Base-by-base conservation (phyloP, 1,140 invertebrate genomes). In the Acromyrmex charruanus region DNA sequence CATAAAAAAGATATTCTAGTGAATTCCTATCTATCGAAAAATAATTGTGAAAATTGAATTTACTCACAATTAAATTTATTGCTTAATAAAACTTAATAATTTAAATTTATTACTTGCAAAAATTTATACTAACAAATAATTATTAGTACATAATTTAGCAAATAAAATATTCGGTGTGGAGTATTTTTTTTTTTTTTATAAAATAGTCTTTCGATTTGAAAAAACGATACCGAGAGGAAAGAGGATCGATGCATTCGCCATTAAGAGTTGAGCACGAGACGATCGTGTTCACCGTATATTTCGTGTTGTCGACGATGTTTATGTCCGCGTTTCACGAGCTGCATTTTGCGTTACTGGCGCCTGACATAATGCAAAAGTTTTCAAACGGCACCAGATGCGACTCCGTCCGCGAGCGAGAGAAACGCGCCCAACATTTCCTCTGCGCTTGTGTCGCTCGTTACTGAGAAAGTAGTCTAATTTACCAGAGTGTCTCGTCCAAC, bases 291-390 rank as follows among this genome's bases (percentile, higher is more conserved):
- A 14, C 14, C 28, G 31, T 16, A 16, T 55, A 82, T 72, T 61
- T 69, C 31, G 49, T 10, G 16, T 58, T 31, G 55, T 72, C 80
- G 18, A 25, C 68, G 25, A 74, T 72, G 35, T 82, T 82, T 82
- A 82, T 61, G 53, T 25, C 44, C 51, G 16, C 49, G 35, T 81
- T 53, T 81, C 49, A 31, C 16, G 39, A 18, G 16, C 28, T 31
- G 61, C 77, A 82, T 82, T 82, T 82, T 74, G 68, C 25, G 55
- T 84, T 58, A 84, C 80, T 75, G 39, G 55, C 58, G 53, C 55
- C 71, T 84, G 80, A 75, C 65, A 71, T 81, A 81, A 81, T 81
- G 51, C 80, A 75, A 84, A 84, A 84, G 80, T 84, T 84, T 74
- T 31, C 69, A 58, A 84, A 84, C 31, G 6, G 14, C 68, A 18